phyloP scores from a whole-genome alignment of 1,140 invertebrate genomes.

The Agraylea sexmaculata region DNA sequence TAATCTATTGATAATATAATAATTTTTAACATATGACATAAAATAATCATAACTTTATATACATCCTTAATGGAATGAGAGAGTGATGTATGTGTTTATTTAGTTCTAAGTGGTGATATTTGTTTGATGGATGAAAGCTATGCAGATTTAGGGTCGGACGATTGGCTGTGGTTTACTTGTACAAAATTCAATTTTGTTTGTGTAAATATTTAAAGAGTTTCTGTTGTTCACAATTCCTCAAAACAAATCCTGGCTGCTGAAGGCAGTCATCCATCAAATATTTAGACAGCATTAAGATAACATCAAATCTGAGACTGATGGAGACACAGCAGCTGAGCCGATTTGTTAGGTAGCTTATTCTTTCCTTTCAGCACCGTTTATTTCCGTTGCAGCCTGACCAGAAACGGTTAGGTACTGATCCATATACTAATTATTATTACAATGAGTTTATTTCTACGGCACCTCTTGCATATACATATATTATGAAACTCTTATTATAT shows the following conservation, averaged over 20 bases:
- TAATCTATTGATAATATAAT: slow-evolving; percentile 1
- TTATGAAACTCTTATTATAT: slow-evolving; percentile 38
- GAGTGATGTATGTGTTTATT: slow-evolving; percentile 8
- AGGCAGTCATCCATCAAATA: slow-evolving; percentile 41
- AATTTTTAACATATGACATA: no score
- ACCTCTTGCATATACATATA: slow-evolving; percentile 44
- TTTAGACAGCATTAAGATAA: slow-evolving; percentile 22
- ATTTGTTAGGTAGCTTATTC: slow-evolving; percentile 35
- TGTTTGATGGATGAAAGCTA: slow-evolving; percentile 44
- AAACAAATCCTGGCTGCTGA: slow-evolving; percentile 39
- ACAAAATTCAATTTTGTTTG: slow-evolving; percentile 9
- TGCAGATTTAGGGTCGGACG: slow-evolving; percentile 36
- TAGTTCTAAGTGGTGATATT: slow-evolving; percentile 23
- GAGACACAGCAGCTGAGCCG: slow-evolving; percentile 13
- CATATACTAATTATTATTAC: slow-evolving; percentile 21
- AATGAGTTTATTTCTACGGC: slow-evolving; percentile 38
- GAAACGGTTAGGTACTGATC: slow-evolving; percentile 17
- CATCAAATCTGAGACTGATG: slow-evolving; percentile 18
- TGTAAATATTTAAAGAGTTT: slow-evolving; percentile 11
- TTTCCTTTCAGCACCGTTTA: slow-evolving; percentile 42
- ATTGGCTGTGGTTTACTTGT: slow-evolving; percentile 10
- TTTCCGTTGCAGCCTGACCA: slow-evolving; percentile 42
- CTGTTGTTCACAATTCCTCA: slow-evolving; percentile 19
- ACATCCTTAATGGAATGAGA: no score
- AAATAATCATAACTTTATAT: not conserved